Conservation (phyloP, 2,888 invertebrate genomes). For the Himalopsyche kuldschensis region DNA sequence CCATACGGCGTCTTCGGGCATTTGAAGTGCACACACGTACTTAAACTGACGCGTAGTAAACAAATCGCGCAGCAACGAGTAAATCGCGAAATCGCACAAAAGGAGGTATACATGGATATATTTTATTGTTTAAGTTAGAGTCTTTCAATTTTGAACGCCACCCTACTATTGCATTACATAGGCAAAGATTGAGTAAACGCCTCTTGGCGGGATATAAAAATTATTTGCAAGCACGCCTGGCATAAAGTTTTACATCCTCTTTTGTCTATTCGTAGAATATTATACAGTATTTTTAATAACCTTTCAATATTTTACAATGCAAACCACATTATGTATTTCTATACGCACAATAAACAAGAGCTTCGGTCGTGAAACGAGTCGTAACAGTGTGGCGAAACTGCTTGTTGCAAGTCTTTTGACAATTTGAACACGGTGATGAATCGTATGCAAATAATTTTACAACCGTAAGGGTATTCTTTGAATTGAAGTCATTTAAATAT, state of each 20-base stretch:
- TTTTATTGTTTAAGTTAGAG: too few relatives aligned
- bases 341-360: not conserved
- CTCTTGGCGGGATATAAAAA: not conserved
- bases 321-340: not conserved
- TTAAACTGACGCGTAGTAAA: too few relatives aligned
- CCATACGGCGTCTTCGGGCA: too few relatives aligned
- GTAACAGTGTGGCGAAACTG: not conserved
- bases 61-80: too few relatives aligned
- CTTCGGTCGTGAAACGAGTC: not conserved
- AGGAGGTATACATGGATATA: too few relatives aligned
- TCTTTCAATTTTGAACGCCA: too few relatives aligned
- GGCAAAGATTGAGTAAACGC: too few relatives aligned
- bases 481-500: not conserved
- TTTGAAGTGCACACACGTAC: too few relatives aligned
- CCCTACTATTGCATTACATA: too few relatives aligned
- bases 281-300: not conserved
- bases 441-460: not conserved
- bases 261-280: not conserved
- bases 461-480: not conserved
- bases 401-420: not conserved
- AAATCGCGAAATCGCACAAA: too few relatives aligned
- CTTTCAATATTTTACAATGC: not conserved
- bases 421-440: not conserved
- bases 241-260: not conserved
- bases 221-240: not conserved